Evolutionary conservation across 1,140 invertebrate genomes (phyloP).

Genomic region (Dendrolimus punctatus): DNA sequence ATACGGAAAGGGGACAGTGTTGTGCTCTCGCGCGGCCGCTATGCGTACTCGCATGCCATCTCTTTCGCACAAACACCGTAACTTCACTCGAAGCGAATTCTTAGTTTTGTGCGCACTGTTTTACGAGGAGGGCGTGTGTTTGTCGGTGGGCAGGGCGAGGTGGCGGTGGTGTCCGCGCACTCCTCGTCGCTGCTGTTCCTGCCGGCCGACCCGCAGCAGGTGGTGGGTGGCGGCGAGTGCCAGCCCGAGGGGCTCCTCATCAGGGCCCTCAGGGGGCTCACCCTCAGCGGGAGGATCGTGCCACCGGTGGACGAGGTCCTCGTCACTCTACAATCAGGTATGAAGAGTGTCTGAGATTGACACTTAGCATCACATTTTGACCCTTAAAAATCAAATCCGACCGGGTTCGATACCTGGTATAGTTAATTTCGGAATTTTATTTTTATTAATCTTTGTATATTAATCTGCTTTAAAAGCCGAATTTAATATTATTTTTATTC

Average conservation of each 20-base stretch:
- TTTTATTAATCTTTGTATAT: too few relatives aligned
- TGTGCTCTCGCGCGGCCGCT: too few relatives aligned
- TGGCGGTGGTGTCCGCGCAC: conserved; percentile 74
- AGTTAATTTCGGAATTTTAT: too few relatives aligned
- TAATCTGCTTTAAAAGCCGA: too few relatives aligned
- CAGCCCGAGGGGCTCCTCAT: conserved; percentile 75
- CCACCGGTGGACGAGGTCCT: conserved; percentile 75
- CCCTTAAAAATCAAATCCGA: too few relatives aligned
- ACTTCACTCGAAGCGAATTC: conserved; percentile 49
- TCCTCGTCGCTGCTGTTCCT: conserved; percentile 82
- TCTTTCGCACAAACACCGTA: too few relatives aligned
- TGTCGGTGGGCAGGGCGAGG: conserved; percentile 60
- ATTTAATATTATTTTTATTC: too few relatives aligned
- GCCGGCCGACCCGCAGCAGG: conserved; percentile 71
- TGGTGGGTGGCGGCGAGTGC: conserved; percentile 82
- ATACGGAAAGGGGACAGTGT: too few relatives aligned
- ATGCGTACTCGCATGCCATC: too few relatives aligned
- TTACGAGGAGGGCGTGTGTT: conserved; percentile 59
- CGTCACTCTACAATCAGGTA: conserved; percentile 61
- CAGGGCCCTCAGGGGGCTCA: conserved; percentile 71
- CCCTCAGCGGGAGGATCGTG: conserved; percentile 62
- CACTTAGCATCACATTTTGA: too few relatives aligned
- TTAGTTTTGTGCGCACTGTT: conserved; percentile 69
- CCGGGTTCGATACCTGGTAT: too few relatives aligned
- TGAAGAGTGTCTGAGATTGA: not conserved